Conservation (phyloP, 2,797 vertebrate genomes). For the Podargus strigoides region DNA sequence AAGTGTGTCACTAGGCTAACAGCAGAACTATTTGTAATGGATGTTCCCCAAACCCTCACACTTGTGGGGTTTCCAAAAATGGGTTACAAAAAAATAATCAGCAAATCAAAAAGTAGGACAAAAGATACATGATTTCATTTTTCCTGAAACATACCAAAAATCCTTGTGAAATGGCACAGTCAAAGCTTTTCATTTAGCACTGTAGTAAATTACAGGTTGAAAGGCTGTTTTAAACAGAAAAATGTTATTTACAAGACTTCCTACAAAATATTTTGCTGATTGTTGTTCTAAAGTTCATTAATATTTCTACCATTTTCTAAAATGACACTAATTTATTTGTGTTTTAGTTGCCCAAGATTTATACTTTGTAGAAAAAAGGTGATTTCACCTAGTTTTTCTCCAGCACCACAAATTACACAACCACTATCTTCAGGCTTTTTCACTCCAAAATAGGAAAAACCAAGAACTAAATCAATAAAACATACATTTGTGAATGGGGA, state of each 20-base stretch:
- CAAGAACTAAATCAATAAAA: background rate
- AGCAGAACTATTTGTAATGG: background rate
- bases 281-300: background rate
- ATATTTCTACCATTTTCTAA: background rate
- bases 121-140: background rate
- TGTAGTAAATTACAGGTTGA: background rate
- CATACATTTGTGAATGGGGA: background rate
- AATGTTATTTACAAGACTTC: background rate
- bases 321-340: background rate
- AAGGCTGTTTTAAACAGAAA: background rate
- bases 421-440: background rate
- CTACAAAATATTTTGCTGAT: background rate
- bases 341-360: background rate
- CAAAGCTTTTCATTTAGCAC: background rate
- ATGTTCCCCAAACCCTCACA: background rate
- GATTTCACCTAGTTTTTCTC: background rate
- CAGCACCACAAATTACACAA: background rate
- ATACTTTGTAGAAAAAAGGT: background rate
- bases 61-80: background rate
- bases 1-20: background rate
- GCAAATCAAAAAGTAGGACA: background rate
- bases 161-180: background rate
- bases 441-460: background rate
- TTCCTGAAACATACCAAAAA: background rate
- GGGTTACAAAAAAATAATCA: background rate